phyloP scores from a whole-genome alignment of 2,888 invertebrate genomes.

The Troilus luridus region DNA sequence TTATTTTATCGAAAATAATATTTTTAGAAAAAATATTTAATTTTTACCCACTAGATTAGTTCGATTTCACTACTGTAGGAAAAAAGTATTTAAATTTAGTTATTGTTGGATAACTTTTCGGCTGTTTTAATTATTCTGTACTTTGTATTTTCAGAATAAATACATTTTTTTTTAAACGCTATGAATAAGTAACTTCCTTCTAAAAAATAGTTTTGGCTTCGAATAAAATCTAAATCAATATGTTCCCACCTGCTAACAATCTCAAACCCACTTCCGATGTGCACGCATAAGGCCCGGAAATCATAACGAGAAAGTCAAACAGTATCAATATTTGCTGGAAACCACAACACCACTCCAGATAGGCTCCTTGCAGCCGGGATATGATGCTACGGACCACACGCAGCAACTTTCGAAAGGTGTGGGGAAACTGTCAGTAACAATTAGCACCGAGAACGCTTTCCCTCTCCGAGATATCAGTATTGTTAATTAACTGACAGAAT shows the following conservation, averaged over 20 bases:
- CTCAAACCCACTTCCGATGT: not conserved
- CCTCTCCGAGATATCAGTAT: not conserved
- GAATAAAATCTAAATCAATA: not conserved
- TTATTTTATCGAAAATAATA: too few relatives aligned
- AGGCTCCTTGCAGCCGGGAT: constrained; percentile 3
- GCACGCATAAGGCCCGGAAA: not conserved
- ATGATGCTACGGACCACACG: constrained; percentile 3
- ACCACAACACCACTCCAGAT: constrained; percentile 12
- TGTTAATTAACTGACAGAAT: constrained; percentile 1
- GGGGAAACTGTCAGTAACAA: constrained; percentile 28
- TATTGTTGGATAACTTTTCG: too few relatives aligned
- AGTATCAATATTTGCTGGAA: not conserved
- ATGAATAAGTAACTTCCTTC: not conserved
- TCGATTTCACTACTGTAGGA: too few relatives aligned
- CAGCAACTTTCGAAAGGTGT: constrained; percentile 24
- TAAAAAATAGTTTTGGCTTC: too few relatives aligned
- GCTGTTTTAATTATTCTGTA: too few relatives aligned
- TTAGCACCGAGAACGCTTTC: constrained; percentile 1
- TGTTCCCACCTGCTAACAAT: not conserved
- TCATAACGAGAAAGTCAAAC: not conserved
- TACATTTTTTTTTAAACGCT: too few relatives aligned
- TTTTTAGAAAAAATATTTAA: too few relatives aligned
- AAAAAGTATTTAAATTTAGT: too few relatives aligned
- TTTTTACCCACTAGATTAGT: too few relatives aligned
- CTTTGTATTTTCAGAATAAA: too few relatives aligned